Evolutionary conservation across 2,797 vertebrate species (phyloP).

Genomic region (Gadopsis marmoratus): DNA sequence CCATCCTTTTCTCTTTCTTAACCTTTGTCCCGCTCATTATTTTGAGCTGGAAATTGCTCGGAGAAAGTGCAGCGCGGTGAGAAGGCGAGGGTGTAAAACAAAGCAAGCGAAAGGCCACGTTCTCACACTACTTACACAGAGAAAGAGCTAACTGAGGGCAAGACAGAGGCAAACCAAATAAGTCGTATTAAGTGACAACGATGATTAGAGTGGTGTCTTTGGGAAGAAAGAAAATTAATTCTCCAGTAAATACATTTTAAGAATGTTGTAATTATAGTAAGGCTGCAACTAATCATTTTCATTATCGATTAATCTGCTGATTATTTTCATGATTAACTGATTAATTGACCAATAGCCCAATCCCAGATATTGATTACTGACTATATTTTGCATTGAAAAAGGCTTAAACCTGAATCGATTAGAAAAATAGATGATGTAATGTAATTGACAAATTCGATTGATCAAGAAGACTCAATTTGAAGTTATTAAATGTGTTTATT

Average conservation of each 20-base stretch:
- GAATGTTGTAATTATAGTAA: not conserved
- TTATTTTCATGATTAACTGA: not conserved
- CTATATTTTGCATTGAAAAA: no score
- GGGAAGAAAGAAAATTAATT: conserved; percentile 1
- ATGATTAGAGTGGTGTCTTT: conserved; percentile 12
- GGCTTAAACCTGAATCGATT: no score
- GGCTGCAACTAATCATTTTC: not conserved
- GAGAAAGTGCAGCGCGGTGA: conserved; percentile 6
- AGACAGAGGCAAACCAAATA: conserved; percentile 8
- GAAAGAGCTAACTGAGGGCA: conserved; percentile 22
- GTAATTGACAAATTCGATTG: no score
- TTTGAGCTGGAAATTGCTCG: conserved; percentile 19
- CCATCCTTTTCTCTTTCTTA: conserved; percentile 14
- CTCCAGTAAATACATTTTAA: not conserved
- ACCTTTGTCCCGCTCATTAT: conserved; percentile 33
- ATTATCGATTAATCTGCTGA: not conserved
- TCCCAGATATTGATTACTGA: not conserved
- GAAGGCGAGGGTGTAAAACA: conserved; percentile 26
- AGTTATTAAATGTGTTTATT: no score
- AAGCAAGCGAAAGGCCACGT: conserved; percentile 25
- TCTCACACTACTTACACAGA: conserved; percentile 17
- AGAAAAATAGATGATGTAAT: no score
- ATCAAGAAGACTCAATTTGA: no score
- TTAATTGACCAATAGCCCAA: not conserved
- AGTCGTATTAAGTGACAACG: conserved; percentile 2